Base-by-base conservation (phyloP, 2,797 vertebrate genomes). In the Enteromius anoplus region DNA sequence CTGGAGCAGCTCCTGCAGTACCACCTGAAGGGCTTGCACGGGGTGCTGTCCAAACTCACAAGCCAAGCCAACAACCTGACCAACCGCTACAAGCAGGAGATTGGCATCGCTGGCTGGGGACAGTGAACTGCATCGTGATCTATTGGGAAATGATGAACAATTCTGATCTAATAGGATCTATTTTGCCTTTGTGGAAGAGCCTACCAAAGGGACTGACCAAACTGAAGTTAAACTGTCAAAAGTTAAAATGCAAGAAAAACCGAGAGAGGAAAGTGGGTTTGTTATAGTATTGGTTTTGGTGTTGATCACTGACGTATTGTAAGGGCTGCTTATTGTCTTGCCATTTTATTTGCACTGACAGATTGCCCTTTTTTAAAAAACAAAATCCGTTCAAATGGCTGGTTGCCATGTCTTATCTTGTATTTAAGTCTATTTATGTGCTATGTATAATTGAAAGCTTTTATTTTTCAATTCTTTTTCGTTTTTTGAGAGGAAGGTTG, bases 31-130 rank as follows among this genome's bases (percentile, higher is more conserved):
- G 98, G 98, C 84, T 95, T 99, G 70, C 97, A 99, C 80, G 96
- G 94, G 0, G 98, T 99, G 19, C 95, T 99, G 80, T 96, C 95
- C 89, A 97, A 99, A 91, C 96, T 99, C 72, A 99, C 98, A 0
- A 91, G 92, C 85, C 97, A 98, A 92, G 98, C 98, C 90, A 95
- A 97, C 92, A 93, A 93, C 21, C 96, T 99, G 84, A 99, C 98
- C 88, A 96, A 96, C 91, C 94, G 98, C 92, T 99, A 99, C 93
- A 98, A 98, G 87, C 93, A 98, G 92, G 97, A 98, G 91, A 94
- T 98, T 42, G 97, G 97, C 65, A 96, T 98, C 84, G 93, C 95
- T 88, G 96, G 93, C 84, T 98, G 96, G 96, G 97, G 96, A 75
- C 96, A 97, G 81, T 98, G 75, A 89, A 40, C 53, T 40, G 65